phyloP scores from a whole-genome alignment of 2,797 vertebrate genomes.

The Molossus molossus region DNA sequence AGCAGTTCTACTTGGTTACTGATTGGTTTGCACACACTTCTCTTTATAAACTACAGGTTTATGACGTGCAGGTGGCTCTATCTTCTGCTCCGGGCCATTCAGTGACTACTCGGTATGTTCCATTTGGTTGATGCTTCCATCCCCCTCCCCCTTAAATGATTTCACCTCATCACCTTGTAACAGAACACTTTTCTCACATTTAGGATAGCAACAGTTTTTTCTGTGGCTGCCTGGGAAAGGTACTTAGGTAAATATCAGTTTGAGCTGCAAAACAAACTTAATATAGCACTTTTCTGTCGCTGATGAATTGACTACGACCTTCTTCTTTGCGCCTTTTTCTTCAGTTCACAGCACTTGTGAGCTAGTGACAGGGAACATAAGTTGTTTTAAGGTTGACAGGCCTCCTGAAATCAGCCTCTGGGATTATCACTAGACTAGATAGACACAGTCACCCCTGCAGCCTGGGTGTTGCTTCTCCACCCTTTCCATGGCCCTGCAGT shows the following conservation, averaged over 20 bases:
- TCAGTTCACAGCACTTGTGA: neutral
- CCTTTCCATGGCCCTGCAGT: neutral
- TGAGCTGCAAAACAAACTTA: neutral
- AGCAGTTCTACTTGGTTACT: neutral
- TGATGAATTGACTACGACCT: neutral
- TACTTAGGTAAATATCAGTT: constrained; percentile 8
- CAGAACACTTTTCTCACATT: constrained; percentile 10
- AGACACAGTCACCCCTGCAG: neutral
- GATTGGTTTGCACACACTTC: neutral
- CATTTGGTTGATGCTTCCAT: neutral
- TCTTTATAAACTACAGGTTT: neutral
- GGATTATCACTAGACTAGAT: neutral
- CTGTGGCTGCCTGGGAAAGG: neutral
- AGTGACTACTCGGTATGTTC: neutral
- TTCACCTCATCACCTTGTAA: neutral
- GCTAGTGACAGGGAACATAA: constrained; percentile 25
- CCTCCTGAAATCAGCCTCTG: neutral
- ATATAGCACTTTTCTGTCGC: neutral
- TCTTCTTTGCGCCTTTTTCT: neutral
- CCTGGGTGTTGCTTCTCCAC: neutral
- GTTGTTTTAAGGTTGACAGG: constrained; percentile 47
- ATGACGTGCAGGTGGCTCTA: neutral
- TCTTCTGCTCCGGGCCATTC: neutral
- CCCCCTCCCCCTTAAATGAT: neutral
- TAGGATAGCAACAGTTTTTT: neutral